Base-by-base conservation (phyloP, 2,888 invertebrate genomes). In the Creontiades dilutus region DNA sequence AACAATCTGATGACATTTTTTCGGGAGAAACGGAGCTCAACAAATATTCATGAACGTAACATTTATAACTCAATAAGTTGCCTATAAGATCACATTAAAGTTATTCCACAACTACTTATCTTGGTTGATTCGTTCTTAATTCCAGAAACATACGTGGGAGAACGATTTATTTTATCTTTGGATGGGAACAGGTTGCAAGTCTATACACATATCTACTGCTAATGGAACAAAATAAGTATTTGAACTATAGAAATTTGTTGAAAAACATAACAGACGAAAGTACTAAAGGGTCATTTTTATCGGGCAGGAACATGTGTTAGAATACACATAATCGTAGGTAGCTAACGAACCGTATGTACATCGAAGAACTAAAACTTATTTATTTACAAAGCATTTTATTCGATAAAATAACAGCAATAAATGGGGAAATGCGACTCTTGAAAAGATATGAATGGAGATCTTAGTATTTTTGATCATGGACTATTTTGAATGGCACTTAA, bases 301-400 rank as follows among this genome's bases (percentile, higher is more conserved):
- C 19, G 86, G 86, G 61, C 86, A 86, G 86, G 86, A 86, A 86
- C 86, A 57, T 85, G 86, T 75, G 86, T 46, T 86, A 23, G 68
- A 68, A 85, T 52, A 86, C 86, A 86, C 68, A 86, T 86, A 28
- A 14, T 23, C 52, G 48, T 82, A 47, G 16, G 28, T 27, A 85
- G 23, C 55, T 55, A 85, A 27, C 28, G 46, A 86, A 14, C 37
- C 47, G 46, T 86, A 86, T 86, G 75, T 86, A 86, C 75, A 86
- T 55, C 61, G 52, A 48, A 52, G 82, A 82, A 82, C 52, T 52
- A 14, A 82, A 23, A 52, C 37, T 46, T 37, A 37, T 76, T 37
- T 82, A 82, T 82, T 82, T 82, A 82, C 82, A 82, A 52, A 52
- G 19, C 19, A 23, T 68, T 27, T 19, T 68, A 68, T 68, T 68